These are phyloP conservation scores for Lutjanus campechanus DNA, from an alignment of 2,797 vertebrate genomes.

Conservation along the genomic window DNA sequence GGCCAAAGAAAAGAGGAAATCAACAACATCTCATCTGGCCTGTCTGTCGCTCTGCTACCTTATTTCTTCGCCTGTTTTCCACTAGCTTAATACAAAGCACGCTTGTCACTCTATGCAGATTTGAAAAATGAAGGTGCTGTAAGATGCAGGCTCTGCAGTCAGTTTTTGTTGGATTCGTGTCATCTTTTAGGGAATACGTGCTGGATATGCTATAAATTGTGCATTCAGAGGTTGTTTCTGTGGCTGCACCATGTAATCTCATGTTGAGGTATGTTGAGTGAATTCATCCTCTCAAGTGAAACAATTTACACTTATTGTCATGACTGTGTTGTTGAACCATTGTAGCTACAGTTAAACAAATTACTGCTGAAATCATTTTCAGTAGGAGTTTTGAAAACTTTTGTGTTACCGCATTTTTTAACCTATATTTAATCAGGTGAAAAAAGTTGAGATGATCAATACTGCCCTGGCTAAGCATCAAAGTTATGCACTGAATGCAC, in stretches of 20 bases:
- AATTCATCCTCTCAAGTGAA: neutral
- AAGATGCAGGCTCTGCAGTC: neutral
- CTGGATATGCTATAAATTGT: slow-evolving; percentile 9
- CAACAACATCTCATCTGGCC: slow-evolving; percentile 63
- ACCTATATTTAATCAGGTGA: neutral
- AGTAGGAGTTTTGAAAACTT: neutral
- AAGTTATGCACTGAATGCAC: too few relatives aligned
- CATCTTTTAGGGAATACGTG: slow-evolving; percentile 19
- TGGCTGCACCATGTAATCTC: slow-evolving; percentile 13
- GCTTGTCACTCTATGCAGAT: slow-evolving; percentile 39
- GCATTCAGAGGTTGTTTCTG: slow-evolving; percentile 12
- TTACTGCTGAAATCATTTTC: slow-evolving; percentile 9
- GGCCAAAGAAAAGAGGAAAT: slow-evolving; percentile 62
- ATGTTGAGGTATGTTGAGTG: neutral
- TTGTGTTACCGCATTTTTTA: neutral
- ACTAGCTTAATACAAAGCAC: slow-evolving; percentile 29
- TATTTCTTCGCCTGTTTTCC: slow-evolving; percentile 48
- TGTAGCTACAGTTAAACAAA: neutral
- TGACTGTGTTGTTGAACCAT: neutral
- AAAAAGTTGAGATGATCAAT: too few relatives aligned
- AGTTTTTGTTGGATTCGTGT: slow-evolving; percentile 24
- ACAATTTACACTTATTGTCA: slow-evolving; percentile 2
- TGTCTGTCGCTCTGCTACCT: slow-evolving; percentile 26
- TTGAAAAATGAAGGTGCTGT: slow-evolving; percentile 26
- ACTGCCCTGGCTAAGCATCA: too few relatives aligned